Base-by-base conservation (phyloP, 2,888 invertebrate genomes). In the Cylindroiulus punctatus region DNA sequence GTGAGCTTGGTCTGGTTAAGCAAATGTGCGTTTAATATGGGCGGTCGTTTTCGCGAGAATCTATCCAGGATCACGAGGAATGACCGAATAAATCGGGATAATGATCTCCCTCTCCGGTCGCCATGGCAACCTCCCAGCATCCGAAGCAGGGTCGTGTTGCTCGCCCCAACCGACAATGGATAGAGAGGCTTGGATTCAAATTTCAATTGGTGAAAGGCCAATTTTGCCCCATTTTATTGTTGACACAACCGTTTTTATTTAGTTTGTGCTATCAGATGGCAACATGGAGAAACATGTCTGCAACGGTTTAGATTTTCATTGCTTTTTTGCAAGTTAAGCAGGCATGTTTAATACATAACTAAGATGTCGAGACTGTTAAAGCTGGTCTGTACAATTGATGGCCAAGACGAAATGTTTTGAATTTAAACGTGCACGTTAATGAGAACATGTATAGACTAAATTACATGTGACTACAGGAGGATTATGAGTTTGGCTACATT, bases 181-280 rank as follows among this genome's bases (percentile, higher is more conserved):
- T 26, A n/a, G 52, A 22, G 65, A 65, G 26, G 26, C 65, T 65
- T 26, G 5, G 65, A 65, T 65, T 65, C 26, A 65, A 65, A 65
- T 65, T 65, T 65, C 65, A 65, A 65, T 65, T 26, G 65, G 65
- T 26, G 26, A 65, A 65, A 65, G 26, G 65, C 22, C 65, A 65
- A 26, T 65, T 26, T 65, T 57, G 3, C 19, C 65, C 22, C 65
- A 65, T 26, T 65, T 65, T 65, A 65, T 26, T 65, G 65, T 26
- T 65, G 26, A 10, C 22, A 3, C 4, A 26, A 65, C 52, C 1
- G 65, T 65, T 65, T 65, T 65, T 65, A 65, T 65, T 65, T 40
- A 40, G 40, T 7, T 8, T 40, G 40, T 40, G n/a, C 8, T 40
- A 40, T 4, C 8, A 40, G 40, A 7, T 14, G 44, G 7, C 8